These are phyloP conservation scores for Merops nubicus DNA, from an alignment of 2,113 vertebrate species.

Conservation along the genomic window DNA sequence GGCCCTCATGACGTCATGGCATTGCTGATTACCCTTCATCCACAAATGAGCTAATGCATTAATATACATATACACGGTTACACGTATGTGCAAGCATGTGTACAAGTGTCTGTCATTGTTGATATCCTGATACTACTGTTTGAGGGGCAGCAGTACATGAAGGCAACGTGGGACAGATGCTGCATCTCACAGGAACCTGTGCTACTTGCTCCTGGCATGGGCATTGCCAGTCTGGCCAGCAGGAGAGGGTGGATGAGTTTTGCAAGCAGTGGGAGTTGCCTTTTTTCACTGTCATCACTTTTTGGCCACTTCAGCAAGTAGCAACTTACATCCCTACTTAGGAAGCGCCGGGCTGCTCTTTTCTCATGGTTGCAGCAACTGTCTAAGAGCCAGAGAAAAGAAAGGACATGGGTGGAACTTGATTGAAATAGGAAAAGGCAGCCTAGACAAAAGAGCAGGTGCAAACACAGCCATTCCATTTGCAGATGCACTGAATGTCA, in stretches of 20 bases:
- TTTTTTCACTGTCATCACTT: neutral
- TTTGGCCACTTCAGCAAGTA: neutral
- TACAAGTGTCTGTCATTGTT: neutral
- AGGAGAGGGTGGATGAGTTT: neutral
- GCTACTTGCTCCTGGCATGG: neutral
- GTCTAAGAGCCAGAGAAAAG: neutral
- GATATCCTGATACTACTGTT: constrained; percentile 14
- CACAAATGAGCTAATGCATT: constrained; percentile 1
- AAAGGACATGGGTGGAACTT: neutral
- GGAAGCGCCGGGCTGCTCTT: neutral
- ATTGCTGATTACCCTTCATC: constrained; percentile 62
- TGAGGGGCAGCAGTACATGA: neutral
- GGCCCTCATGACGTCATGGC: constrained; percentile 71
- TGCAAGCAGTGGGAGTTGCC: neutral
- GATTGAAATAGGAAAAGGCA: constrained; percentile 63
- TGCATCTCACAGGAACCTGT: neutral
- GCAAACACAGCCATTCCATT: constrained; percentile 49
- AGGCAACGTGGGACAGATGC: neutral
- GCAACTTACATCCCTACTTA: neutral
- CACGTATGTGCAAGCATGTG: neutral
- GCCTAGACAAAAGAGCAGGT: constrained; percentile 47
- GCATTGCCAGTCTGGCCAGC: neutral
- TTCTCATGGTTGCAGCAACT: neutral
- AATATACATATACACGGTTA: neutral
- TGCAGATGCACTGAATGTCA: constrained; percentile 11